Conservation (phyloP, 2,888 invertebrate genomes). For the Tipula vernalis region DNA sequence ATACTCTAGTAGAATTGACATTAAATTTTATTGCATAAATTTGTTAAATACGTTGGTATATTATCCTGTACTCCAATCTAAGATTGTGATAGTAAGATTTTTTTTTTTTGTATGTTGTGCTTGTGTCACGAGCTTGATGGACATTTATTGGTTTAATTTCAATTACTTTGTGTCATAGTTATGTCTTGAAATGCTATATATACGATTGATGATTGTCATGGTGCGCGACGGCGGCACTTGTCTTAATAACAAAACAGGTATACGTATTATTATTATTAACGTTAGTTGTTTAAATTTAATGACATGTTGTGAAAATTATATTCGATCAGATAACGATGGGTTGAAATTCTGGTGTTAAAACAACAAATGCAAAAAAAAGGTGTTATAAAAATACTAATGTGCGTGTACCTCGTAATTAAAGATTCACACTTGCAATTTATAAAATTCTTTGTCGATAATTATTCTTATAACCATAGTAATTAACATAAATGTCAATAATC, state of each 20-base stretch:
- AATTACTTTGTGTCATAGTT: background rate
- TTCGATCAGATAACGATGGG: background rate
- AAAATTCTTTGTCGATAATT: background rate
- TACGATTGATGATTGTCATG: background rate
- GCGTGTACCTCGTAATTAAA: background rate
- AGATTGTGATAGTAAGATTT: background rate
- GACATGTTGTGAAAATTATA: background rate
- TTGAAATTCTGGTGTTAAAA: background rate
- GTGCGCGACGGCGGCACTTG: background rate
- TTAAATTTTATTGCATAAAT: background rate
- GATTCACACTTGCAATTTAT: background rate
- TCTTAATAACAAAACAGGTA: background rate
- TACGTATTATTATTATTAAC: background rate
- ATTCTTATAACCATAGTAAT: background rate
- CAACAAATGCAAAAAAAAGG: background rate
- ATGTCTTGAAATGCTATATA: background rate
- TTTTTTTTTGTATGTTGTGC: background rate
- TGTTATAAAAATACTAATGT: background rate
- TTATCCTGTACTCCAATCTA: background rate
- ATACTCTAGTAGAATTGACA: background rate
- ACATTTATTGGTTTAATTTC: background rate
- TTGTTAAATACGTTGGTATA: background rate
- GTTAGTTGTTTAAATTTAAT: background rate
- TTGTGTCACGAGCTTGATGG: background rate
- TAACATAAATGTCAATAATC: background rate